Evolutionary conservation across 2,797 vertebrate species (phyloP).

Genomic region (Syndactyla subalaris): DNA sequence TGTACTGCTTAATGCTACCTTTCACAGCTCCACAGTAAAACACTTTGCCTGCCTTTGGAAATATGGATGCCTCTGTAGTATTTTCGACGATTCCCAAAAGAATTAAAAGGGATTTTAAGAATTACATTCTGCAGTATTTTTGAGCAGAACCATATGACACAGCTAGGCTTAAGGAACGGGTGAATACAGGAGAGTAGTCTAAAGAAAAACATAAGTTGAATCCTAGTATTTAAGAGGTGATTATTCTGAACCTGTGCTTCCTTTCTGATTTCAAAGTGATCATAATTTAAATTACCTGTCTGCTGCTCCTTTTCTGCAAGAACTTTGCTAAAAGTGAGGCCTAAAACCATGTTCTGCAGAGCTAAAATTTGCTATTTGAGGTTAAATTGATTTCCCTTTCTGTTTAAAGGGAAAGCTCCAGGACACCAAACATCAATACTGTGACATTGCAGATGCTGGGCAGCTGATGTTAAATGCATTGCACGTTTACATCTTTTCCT

Average conservation of each 20-base stretch:
- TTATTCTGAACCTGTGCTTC: not conserved
- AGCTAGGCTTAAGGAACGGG: not conserved
- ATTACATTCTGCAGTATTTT: not conserved
- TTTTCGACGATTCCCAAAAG: not conserved
- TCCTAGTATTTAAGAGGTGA: not conserved
- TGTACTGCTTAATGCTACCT: not conserved
- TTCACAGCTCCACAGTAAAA: not conserved
- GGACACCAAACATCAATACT: slow-evolving; percentile 57
- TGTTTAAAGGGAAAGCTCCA: slow-evolving; percentile 35
- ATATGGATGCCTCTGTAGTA: not conserved
- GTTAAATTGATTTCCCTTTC: slow-evolving; percentile 41
- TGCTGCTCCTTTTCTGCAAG: not conserved
- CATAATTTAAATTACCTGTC: slow-evolving; percentile 9
- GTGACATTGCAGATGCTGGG: slow-evolving; percentile 46
- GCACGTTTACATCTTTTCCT: slow-evolving; percentile 22
- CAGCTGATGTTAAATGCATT: slow-evolving; percentile 39
- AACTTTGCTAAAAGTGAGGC: not conserved
- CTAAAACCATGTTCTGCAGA: not conserved
- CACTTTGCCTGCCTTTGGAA: not conserved
- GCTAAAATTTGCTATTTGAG: slow-evolving; percentile 20
- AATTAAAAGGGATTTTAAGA: not conserved
- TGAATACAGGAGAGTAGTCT: not conserved
- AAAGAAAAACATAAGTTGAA: not conserved
- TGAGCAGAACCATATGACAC: not conserved
- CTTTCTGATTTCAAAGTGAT: not conserved